Evolutionary conservation across 2,113 vertebrate genomes (phyloP), one percentile per base, ranked within the genome.

Genomic region (Ptychochromis oligacanthus): DNA sequence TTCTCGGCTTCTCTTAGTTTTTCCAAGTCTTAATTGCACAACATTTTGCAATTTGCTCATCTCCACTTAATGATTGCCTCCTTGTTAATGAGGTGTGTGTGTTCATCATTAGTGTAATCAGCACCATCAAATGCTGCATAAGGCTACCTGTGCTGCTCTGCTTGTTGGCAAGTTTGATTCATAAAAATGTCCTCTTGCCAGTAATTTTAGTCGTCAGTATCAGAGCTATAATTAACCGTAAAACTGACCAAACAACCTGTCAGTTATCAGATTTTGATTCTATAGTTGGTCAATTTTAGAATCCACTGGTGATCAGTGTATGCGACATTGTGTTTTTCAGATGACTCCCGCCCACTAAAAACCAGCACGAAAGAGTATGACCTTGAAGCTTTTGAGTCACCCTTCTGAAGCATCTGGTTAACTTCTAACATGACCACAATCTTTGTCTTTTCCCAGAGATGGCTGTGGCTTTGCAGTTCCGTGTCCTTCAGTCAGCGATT

Each of bases 401-500:
- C 34, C 67, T 54, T 72, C 18, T 52, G 67, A 31, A 72, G 46
- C 11, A 17, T 34, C n/a, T 10, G 7, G 3, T 58, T 18, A 22
- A 26, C 12, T 17, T 77, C 31, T 77, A 61, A 78, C 55, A 28
- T 43, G 20, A 34, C 14, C 43, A 24, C 6, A 18, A 74, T 46
- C 3, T 59, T 4, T 46, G 14, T 78, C 10, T 58, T 64, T 34
- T 17, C 55, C 14, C 85, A 99, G 98, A 96, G 91, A 97, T 99
- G 96, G 97, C 98, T 18, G 91, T 97, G 87, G 96, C 96, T 40
- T 93, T 99, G 65, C 98, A 99, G 92, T 96, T 98, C 75, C 96
- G 95, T 22, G 97, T 99, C 89, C 97, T 99, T 77, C 98, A 98
- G 81, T 96, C 98, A 26, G 97, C 97, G 8, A 95, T 99, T 38